Percentiles rank a stretch among this genome's conserved stretches.
These are phyloP conservation scores for Ernsta delagoae DNA, from an alignment of 2,888 invertebrate species.

Conservation along the genomic window DNA sequence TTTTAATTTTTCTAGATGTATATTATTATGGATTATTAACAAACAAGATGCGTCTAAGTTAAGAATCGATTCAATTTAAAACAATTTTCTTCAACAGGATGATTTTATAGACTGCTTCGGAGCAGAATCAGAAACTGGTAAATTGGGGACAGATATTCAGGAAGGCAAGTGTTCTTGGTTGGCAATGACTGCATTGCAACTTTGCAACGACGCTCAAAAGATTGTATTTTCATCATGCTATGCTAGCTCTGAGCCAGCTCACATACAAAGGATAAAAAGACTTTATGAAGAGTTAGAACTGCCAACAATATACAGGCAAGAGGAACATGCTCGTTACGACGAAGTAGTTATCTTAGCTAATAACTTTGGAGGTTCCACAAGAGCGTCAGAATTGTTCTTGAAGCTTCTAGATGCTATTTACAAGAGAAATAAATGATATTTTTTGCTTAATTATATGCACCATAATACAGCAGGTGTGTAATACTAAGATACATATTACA, in stretches of 20 bases:
- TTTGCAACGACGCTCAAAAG: conserved; percentile 87
- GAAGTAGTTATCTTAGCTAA: conserved; percentile 71
- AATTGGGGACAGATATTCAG: conserved; percentile 94
- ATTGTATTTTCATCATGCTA: conserved; percentile 86
- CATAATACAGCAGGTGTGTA: too few relatives aligned
- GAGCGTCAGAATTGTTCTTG: conserved; percentile 90
- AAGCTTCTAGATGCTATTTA: conserved; percentile 91
- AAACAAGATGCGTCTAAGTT: too few relatives aligned
- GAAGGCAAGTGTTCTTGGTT: conserved; percentile 98
- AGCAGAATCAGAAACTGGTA: conserved; percentile 91
- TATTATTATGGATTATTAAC: too few relatives aligned
- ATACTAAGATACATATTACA: too few relatives aligned
- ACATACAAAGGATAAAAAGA: conserved; percentile 70
- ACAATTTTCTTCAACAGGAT: conserved; percentile 78
- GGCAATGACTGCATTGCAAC: conserved; percentile 91
- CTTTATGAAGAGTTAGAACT: conserved; percentile 37
- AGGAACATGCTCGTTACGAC: conserved; percentile 90
- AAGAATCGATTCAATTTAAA: too few relatives aligned
- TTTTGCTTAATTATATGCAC: not conserved
- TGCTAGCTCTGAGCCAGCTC: conserved; percentile 86
- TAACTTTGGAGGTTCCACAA: conserved; percentile 42
- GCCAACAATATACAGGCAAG: conserved; percentile 86
- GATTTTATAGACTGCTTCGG: conserved; percentile 96
- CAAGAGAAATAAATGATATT: conserved; percentile 60
- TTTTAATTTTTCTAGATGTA: not conserved